Conservation (phyloP, 2,888 invertebrate species). For the Drosophila algonquin region DNA sequence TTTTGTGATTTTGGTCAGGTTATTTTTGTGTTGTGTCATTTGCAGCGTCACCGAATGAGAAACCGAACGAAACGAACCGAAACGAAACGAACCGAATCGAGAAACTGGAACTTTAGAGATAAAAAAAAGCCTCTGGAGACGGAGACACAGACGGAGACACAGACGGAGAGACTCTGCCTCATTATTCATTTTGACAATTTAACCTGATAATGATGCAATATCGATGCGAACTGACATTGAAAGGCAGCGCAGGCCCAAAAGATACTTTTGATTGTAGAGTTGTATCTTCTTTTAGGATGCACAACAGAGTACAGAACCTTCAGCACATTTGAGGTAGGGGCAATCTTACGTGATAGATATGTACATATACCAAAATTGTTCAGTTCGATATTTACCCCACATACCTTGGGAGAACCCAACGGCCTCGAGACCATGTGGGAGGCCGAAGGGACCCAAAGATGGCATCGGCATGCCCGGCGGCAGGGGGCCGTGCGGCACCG, state of each 20-base stretch:
- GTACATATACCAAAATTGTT: conserved; percentile 12
- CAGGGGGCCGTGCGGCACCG: conserved; percentile 83
- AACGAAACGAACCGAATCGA: conserved; percentile 10
- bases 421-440: conserved; percentile 84
- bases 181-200: conserved; percentile 81
- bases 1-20: conserved; percentile 61
- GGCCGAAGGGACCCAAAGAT: conserved; percentile 84
- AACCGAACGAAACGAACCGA: conserved; percentile 18
- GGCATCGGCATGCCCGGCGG: conserved; percentile 85
- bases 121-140: conserved; percentile 26
- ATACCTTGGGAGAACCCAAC: conserved; percentile 85
- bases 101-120: conserved; percentile 53
- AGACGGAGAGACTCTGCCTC: conserved; percentile 23
- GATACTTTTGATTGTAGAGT: not conserved
- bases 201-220: conserved; percentile 84
- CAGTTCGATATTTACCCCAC: conserved; percentile 84
- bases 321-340: conserved; percentile 57
- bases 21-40: conserved; percentile 63
- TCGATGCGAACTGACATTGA: conserved; percentile 72
- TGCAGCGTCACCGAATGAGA: conserved; percentile 63
- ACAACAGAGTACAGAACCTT: conserved; percentile 36
- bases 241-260: conserved; percentile 47
- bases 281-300: not conserved
- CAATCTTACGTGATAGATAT: not conserved
- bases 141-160: conserved; percentile 8